Conservation (phyloP, 2,113 vertebrate genomes). For the Brachyhypopomus gauderio region DNA sequence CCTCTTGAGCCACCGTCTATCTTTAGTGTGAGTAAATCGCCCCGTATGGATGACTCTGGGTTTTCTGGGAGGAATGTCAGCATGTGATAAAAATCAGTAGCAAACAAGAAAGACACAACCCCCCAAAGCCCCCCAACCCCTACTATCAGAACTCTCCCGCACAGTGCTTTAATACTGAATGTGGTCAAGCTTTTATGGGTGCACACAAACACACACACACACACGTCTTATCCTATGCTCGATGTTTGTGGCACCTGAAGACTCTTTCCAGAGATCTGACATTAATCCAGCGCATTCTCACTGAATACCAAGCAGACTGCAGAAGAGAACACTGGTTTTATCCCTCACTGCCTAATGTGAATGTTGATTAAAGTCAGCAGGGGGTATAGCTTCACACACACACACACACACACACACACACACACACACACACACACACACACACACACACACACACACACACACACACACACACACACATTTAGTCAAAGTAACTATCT, state of each 20-base stretch:
- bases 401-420: neutral
- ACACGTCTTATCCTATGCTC: neutral
- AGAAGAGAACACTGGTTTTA: conserved; percentile 23
- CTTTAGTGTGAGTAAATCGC: too few species aligned
- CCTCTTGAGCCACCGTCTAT: too few species aligned
- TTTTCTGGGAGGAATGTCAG: neutral
- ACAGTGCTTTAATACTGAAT: too few species aligned
- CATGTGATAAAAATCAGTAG: neutral
- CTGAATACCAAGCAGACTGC: conserved; percentile 26
- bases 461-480: neutral
- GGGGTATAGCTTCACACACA: conserved; percentile 27
- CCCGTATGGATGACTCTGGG: too few species aligned
- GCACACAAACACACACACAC: neutral
- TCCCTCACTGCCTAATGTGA: conserved; percentile 22
- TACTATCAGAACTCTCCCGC: too few species aligned
- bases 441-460: conserved; percentile 28
- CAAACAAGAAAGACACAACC: neutral
- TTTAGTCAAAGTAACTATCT: conserved; percentile 2
- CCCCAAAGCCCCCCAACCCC: too few species aligned
- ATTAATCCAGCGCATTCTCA: conserved; percentile 19
- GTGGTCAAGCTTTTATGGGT: too few species aligned
- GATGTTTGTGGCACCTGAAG: conserved; percentile 17
- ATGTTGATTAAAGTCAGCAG: conserved; percentile 40
- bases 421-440: neutral
- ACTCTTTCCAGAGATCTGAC: conserved; percentile 21